phyloP scores from a whole-genome alignment of 1,140 invertebrate species.

The Caerostris extrusa region DNA sequence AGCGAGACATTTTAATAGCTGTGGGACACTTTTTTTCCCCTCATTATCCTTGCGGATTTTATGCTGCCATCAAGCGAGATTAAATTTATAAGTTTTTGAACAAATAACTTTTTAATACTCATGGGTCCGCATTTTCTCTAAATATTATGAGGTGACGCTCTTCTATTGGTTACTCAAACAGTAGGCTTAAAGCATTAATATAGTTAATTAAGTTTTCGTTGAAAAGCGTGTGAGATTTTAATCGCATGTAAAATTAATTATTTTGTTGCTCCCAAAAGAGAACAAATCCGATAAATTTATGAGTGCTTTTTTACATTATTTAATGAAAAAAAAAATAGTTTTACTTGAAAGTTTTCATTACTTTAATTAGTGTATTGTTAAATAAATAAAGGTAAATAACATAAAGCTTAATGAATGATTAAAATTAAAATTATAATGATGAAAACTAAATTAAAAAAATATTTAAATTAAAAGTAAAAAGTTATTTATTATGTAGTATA shows the following conservation, averaged over 20 bases:
- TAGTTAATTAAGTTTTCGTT: conserved; percentile 44
- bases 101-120: conserved; percentile 50
- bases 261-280: background rate
- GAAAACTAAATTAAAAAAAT: background rate
- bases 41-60: background rate
- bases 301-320: background rate
- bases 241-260: conserved; percentile 34
- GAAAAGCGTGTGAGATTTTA: background rate
- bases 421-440: background rate
- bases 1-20: conserved; percentile 39
- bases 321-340: background rate
- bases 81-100: conserved; percentile 29
- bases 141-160: background rate
- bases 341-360: background rate
- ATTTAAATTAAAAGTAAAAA: background rate
- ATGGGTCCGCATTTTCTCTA: background rate
- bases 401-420: background rate
- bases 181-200: conserved; percentile 47
- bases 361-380: background rate
- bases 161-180: conserved; percentile 33
- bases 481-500: background rate
- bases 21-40: background rate
- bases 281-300: background rate
- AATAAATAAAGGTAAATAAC: background rate
- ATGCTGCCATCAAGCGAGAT: background rate